A percentile compares a stretch with the other conserved stretches of the same genome.
phyloP scores from a whole-genome alignment of 2,113 vertebrate species.

The Macroglossus sobrinus region DNA sequence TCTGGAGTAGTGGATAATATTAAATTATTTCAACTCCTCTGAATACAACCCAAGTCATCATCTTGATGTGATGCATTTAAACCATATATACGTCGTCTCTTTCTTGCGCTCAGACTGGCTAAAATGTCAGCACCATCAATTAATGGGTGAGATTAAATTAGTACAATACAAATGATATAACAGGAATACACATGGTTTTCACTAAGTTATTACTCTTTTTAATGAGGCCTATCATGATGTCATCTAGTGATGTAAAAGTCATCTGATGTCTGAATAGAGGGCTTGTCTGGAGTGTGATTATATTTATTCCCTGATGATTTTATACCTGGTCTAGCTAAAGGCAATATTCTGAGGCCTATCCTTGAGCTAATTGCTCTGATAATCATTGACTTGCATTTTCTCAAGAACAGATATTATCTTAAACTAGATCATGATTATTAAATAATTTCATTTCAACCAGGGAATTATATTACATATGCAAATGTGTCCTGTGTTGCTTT shows the following conservation, averaged over 20 bases:
- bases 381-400: slow-evolving; percentile 28
- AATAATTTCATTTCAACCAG: slow-evolving; percentile 14
- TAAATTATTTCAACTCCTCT: slow-evolving; percentile 6
- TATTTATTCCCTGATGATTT: slow-evolving; percentile 30
- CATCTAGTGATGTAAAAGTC: slow-evolving; percentile 51
- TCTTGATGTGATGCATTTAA: slow-evolving; percentile 29
- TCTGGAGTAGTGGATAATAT: background rate
- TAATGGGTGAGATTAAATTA: slow-evolving; percentile 45
- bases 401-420: background rate
- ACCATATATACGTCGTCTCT: background rate
- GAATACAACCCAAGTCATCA: background rate
- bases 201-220: slow-evolving; percentile 67
- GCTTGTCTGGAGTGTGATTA: background rate
- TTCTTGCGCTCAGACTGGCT: background rate
- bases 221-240: slow-evolving; percentile 71
- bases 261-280: slow-evolving; percentile 27
- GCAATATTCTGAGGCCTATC: slow-evolving; percentile 19
- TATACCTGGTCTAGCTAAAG: slow-evolving; percentile 6
- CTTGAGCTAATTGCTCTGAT: slow-evolving; percentile 20
- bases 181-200: background rate
- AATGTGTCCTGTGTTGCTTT: background rate
- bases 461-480: background rate
- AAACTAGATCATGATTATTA: slow-evolving; percentile 39
- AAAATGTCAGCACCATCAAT: slow-evolving; percentile 67
- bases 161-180: slow-evolving; percentile 55